Percentiles rank a stretch among this genome's conserved stretches.
These are phyloP conservation scores for Pelecanus crispus DNA, from an alignment of 2,113 vertebrate genomes.

Conservation along the genomic window DNA sequence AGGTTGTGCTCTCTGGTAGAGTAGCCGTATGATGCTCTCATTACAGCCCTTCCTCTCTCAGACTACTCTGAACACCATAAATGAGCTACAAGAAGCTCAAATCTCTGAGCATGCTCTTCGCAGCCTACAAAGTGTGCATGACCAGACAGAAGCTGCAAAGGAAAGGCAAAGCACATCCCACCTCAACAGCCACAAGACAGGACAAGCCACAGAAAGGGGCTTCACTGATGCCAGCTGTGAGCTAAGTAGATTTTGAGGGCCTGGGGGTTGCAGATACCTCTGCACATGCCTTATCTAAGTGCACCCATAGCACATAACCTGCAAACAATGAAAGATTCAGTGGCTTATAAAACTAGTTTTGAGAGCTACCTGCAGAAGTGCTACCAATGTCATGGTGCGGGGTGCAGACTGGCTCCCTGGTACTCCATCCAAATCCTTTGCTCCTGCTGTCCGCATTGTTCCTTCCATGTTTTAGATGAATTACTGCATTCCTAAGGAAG, in stretches of 20 bases:
- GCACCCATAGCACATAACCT: neutral
- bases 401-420: neutral
- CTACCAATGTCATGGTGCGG: rapidly evolving
- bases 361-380: neutral
- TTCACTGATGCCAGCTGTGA: neutral
- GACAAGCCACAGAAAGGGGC: neutral
- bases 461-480: neutral
- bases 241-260: neutral
- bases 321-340: neutral
- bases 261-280: neutral
- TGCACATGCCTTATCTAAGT: neutral
- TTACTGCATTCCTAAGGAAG: neutral
- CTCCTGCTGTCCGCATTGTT: neutral
- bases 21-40: neutral
- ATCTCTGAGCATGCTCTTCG: neutral
- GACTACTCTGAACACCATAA: neutral
- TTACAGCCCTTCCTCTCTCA: neutral
- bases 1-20: neutral
- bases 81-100: neutral
- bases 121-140: neutral
- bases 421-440: neutral
- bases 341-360: neutral
- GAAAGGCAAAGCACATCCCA: neutral
- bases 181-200: neutral
- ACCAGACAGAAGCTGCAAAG: neutral